phyloP scores from a whole-genome alignment of 2,888 invertebrate genomes.

The Thera britannica region DNA sequence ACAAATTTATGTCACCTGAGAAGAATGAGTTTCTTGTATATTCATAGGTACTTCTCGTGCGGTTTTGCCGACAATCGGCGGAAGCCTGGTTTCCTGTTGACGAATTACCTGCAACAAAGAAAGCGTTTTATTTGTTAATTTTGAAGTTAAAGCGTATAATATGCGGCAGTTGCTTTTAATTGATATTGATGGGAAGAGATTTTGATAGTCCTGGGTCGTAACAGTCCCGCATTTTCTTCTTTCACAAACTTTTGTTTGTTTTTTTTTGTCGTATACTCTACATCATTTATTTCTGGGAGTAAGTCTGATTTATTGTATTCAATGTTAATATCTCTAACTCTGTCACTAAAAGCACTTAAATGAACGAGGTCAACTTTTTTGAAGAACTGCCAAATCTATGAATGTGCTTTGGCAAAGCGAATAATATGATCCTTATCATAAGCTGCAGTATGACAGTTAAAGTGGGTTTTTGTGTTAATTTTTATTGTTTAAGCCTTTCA shows the following conservation, averaged over 20 bases:
- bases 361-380: slow-evolving; percentile 43
- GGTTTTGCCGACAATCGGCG: slow-evolving; percentile 58
- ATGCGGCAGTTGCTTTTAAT: slow-evolving; percentile 31
- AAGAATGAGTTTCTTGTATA: slow-evolving; percentile 52
- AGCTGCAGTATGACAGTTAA: slow-evolving; percentile 40
- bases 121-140: slow-evolving; percentile 52
- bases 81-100: slow-evolving; percentile 61
- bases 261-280: slow-evolving; percentile 12
- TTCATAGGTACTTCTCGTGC: slow-evolving; percentile 48
- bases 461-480: slow-evolving; percentile 27
- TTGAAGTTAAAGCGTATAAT: slow-evolving; percentile 37
- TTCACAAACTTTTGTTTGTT: background rate
- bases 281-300: no score
- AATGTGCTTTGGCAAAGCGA: slow-evolving; percentile 42
- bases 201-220: no score
- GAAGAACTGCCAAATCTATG: slow-evolving; percentile 45
- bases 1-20: slow-evolving; percentile 68
- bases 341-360: slow-evolving; percentile 43
- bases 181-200: slow-evolving; percentile 24
- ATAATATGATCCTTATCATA: slow-evolving; percentile 43
- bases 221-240: background rate
- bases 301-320: slow-evolving; percentile 35
- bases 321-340: slow-evolving; percentile 27
- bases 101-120: slow-evolving; percentile 74
- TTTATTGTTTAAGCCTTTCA: slow-evolving; percentile 10